phyloP scores from a whole-genome alignment of 2,888 invertebrate species.

The Acanthosoma haemorrhoidale region DNA sequence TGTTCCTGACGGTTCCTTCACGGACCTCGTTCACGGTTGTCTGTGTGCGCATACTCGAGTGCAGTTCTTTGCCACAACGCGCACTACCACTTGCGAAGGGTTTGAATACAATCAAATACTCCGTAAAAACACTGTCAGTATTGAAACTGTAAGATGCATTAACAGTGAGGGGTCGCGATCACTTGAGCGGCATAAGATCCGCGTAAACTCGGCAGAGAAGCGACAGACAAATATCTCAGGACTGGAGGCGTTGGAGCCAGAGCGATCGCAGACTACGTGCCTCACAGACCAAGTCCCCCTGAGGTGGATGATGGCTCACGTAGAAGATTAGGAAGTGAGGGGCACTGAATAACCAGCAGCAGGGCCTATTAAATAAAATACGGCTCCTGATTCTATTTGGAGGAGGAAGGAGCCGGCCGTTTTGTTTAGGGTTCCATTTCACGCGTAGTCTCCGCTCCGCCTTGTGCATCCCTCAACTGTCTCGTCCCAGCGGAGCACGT shows the following conservation, averaged over 20 bases:
- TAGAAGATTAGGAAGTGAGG: conserved; percentile 19
- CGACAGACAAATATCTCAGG: background rate
- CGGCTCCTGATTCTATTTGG: background rate
- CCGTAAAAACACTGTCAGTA: too few species aligned
- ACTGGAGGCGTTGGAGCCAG: too few species aligned
- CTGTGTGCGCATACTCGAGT: too few species aligned
- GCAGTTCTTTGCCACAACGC: too few species aligned
- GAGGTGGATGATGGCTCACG: background rate
- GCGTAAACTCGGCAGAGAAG: background rate
- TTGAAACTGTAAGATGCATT: too few species aligned
- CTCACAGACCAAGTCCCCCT: background rate
- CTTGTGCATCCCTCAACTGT: background rate
- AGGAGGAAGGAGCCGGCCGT: background rate
- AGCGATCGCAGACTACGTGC: too few species aligned
- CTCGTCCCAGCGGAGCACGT: background rate
- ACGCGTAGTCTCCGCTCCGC: conserved; percentile 33
- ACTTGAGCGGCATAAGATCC: too few species aligned
- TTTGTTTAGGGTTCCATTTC: conserved; percentile 31
- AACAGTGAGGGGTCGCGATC: too few species aligned
- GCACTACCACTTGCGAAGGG: too few species aligned
- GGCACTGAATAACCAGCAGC: background rate
- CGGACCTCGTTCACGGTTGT: too few species aligned
- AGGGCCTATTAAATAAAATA: background rate
- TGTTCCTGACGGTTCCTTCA: too few species aligned
- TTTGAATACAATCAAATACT: too few species aligned